Base-by-base conservation (phyloP, 2,888 invertebrate species). In the Sisyra nigra region DNA sequence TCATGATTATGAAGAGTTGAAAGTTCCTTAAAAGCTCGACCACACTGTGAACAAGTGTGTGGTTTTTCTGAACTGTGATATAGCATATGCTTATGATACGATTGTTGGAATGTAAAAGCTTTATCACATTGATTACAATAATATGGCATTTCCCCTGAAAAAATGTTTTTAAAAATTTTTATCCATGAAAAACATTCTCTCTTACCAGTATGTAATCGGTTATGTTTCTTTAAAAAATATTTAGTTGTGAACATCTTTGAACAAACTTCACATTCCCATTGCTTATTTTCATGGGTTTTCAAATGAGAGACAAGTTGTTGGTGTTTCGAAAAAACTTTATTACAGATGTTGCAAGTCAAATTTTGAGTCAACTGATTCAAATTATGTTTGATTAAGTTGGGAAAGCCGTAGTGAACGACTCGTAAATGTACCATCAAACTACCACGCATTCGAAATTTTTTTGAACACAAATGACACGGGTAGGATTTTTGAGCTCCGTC, bases 21-120 rank as follows among this genome's bases (percentile, higher is more conserved):
- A 18, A 87, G 65, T 60, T 88, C 88, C 57, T 87, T 88, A 57
- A 88, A 88, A 19, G 85, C 76, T 47, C 86, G 69, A 0, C 85
- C 83, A 57, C 88, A 88, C 52, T 78, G 80, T 41, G 58, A 65
- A 54, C 87, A 87, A 2, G 72, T 69, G 47, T 70, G 68, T 1
- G 87, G 87, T 54, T 87, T 87, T 52, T 87, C 86, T 53, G 85
- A 82, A 47, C 81, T 84, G 57, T 88, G 88, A 57, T 88, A 88
- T 41, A 87, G 66, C 55, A 86, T 72, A 62, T 88, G 88, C 57
- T 88, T 88, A 59, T 87, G 87, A 60, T 84, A 87, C 0, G 87
- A 87, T 55, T 88, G 88, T 63, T 88, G 88, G 63, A 88, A 88
- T 40, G 87, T 87, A 61, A 88, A 88, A 9, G 80, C 82, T 59